Percentiles rank a stretch among this genome's conserved stretches.
These are phyloP conservation scores for Vidua macroura DNA, from an alignment of 2,113 vertebrate species.

Conservation along the genomic window DNA sequence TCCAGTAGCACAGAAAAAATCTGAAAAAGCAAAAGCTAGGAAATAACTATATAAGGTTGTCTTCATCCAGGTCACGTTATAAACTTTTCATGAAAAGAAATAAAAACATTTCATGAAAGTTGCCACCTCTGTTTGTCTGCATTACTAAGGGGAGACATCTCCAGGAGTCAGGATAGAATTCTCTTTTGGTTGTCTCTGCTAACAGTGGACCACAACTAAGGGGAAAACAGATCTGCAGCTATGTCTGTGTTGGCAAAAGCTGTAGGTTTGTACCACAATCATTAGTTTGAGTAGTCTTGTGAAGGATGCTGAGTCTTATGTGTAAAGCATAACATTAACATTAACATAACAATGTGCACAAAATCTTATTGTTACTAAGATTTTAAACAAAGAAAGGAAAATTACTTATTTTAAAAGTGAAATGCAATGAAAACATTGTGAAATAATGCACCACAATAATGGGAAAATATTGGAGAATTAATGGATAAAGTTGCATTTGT, in stretches of 20 bases:
- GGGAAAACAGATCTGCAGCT: neutral
- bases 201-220: neutral
- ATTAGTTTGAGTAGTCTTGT: neutral
- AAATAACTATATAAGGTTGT: neutral
- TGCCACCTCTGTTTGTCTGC: neutral
- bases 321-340: neutral
- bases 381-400: neutral
- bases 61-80: slow-evolving; percentile 11
- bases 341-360: neutral
- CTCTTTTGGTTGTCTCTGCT: slow-evolving; percentile 4
- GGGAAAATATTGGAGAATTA: neutral
- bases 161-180: neutral
- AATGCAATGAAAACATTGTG: neutral
- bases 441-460: neutral
- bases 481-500: neutral
- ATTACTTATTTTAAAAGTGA: neutral
- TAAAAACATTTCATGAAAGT: neutral
- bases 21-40: slow-evolving; percentile 36
- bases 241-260: neutral
- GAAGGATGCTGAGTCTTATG: neutral
- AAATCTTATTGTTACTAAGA: neutral
- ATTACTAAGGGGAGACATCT: neutral
- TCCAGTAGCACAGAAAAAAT: slow-evolving; percentile 4
- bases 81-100: neutral
- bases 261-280: neutral